phyloP scores from a whole-genome alignment of 2,113 vertebrate species.

The Pristiophorus japonicus region DNA sequence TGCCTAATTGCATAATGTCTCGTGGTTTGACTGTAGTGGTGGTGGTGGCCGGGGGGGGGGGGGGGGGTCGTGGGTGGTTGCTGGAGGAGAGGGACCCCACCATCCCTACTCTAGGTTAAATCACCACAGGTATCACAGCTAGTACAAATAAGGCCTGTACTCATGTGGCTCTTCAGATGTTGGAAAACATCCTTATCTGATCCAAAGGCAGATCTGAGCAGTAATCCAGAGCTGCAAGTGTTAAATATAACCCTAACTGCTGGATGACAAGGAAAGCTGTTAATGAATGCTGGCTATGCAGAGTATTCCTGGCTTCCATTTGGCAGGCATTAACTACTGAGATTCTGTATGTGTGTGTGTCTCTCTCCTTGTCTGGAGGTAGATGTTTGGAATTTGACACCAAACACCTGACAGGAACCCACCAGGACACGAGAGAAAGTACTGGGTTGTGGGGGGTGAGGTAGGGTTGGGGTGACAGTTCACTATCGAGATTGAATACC shows the following conservation, averaged over 20 bases:
- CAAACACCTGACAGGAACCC: neutral
- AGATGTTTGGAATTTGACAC: neutral
- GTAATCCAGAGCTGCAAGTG: neutral
- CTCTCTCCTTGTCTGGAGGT: neutral
- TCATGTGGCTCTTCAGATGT: neutral
- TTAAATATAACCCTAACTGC: neutral
- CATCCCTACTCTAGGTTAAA: neutral
- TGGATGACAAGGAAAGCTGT: neutral
- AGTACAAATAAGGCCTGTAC: neutral
- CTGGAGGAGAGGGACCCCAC: too few species aligned
- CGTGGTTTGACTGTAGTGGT: neutral
- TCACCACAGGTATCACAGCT: neutral
- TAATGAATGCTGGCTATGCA: constrained; percentile 5
- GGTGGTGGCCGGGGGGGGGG: neutral
- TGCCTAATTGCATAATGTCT: neutral
- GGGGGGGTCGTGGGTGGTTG: too few species aligned
- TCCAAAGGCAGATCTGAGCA: neutral
- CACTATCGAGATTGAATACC: neutral
- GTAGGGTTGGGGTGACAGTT: neutral
- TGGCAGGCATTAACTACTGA: neutral
- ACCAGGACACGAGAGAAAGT: neutral
- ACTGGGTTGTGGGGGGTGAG: neutral
- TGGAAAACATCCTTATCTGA: neutral
- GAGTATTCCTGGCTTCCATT: constrained; percentile 28
- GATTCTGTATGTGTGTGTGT: neutral